phyloP scores from a whole-genome alignment of 2,888 invertebrate species.

The Hirtodrosophila alboralis region DNA sequence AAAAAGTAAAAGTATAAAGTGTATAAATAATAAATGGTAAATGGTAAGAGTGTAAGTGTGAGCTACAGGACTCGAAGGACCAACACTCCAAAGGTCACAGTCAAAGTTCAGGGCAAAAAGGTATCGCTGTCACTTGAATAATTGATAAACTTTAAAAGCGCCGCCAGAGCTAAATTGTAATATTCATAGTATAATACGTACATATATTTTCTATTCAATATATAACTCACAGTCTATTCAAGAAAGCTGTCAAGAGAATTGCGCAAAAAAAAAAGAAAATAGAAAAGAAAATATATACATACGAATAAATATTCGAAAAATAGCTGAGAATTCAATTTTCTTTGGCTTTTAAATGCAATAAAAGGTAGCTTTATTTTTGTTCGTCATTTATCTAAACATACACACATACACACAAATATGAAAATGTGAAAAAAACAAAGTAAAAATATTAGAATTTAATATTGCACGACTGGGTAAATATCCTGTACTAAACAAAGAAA shows the following conservation, averaged over 20 bases:
- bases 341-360: conserved; percentile 39
- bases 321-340: conserved; percentile 39
- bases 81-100: conserved; percentile 54
- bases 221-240: conserved; percentile 5
- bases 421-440: conserved; percentile 5
- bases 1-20: conserved; percentile 24
- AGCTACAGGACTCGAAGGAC: conserved; percentile 50
- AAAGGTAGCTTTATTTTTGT: conserved; percentile 38
- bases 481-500: too few species aligned
- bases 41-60: too few species aligned
- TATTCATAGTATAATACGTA: too few species aligned
- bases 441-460: neutral
- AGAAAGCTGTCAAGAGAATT: conserved; percentile 39
- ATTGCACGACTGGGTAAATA: neutral
- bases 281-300: too few species aligned
- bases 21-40: conserved; percentile 56
- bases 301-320: conserved; percentile 19
- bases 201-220: neutral
- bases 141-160: conserved; percentile 64
- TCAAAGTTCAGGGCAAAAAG: conserved; percentile 70
- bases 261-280: too few species aligned
- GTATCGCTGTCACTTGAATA: conserved; percentile 60
- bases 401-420: conserved; percentile 33
- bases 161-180: conserved; percentile 23
- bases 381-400: conserved; percentile 62